Conservation (phyloP, 1,140 invertebrate genomes). For the Hydropsyche tenuis region DNA sequence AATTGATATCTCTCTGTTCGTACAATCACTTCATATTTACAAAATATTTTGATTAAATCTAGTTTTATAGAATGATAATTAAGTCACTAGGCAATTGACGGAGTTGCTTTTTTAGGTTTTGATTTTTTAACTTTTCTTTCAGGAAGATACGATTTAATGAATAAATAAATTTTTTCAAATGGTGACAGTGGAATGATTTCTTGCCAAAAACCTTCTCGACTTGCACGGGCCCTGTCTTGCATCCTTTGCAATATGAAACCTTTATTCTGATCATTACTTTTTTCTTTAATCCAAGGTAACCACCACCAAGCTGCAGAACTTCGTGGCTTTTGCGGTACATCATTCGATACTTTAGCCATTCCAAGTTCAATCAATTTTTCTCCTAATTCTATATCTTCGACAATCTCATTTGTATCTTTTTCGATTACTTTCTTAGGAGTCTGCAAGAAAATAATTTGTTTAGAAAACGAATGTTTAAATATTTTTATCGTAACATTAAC, state of each 20-base stretch:
- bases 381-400: conserved; percentile 39
- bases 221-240: conserved; percentile 33
- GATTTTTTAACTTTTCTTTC: too few relatives aligned
- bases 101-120: too few relatives aligned
- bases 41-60: too few relatives aligned
- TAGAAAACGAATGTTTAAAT: conserved; percentile 12
- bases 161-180: not conserved
- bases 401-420: conserved; percentile 18
- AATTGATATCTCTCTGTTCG: too few relatives aligned
- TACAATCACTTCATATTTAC: too few relatives aligned
- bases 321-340: not conserved
- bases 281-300: conserved; percentile 29
- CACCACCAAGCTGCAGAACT: conserved; percentile 28
- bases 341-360: conserved; percentile 25
- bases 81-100: too few relatives aligned
- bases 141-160: not conserved
- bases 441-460: conserved; percentile 8
- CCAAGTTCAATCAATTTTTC: conserved; percentile 44
- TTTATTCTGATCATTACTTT: not conserved
- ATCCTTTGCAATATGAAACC: conserved; percentile 31
- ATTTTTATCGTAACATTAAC: too few relatives aligned
- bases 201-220: conserved; percentile 41
- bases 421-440: conserved; percentile 27
- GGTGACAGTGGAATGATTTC: conserved; percentile 26
- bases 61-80: too few relatives aligned